Evolutionary conservation across 1,140 invertebrate species (phyloP).

Genomic region (Aphelenchoides fujianensis): DNA sequence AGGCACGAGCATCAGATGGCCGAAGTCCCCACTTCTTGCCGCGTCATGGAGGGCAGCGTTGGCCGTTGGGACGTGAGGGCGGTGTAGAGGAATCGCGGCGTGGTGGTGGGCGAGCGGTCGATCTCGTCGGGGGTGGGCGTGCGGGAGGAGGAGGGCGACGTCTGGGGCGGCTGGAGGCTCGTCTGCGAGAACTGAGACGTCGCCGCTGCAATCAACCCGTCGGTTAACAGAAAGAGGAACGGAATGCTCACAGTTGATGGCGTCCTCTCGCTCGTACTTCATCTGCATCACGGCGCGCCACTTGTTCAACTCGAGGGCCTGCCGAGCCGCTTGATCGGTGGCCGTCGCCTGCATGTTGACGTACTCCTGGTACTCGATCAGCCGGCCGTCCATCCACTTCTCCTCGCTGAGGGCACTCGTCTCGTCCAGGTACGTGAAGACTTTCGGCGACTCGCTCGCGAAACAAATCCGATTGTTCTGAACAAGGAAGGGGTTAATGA

Average conservation of each 20-base stretch:
- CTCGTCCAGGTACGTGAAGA: slow-evolving; percentile 10
- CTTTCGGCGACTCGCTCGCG: neutral
- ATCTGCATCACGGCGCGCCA: neutral
- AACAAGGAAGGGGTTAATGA: neutral
- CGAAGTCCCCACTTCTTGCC: neutral
- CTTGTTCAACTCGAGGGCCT: neutral
- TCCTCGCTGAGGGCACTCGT: neutral
- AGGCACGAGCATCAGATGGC: slow-evolving; percentile 4
- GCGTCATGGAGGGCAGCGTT: neutral
- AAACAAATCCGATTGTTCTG: slow-evolving; percentile 13
- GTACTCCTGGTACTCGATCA: neutral
- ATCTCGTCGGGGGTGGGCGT: slow-evolving; percentile 1
- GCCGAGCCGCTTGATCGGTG: neutral
- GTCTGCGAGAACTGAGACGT: neutral
- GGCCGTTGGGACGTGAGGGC: neutral
- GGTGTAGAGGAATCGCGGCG: neutral
- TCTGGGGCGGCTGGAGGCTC: neutral
- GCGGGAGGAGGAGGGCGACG: neutral
- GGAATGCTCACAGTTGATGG: neutral
- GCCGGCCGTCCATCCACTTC: neutral
- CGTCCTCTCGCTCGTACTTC: neutral
- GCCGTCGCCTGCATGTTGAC: neutral
- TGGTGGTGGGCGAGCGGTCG: neutral
- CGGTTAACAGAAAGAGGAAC: neutral
- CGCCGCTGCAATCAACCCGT: neutral